Evolutionary conservation across 2,888 invertebrate species (phyloP), one percentile per base, ranked within the genome.

Genomic region (Eristalis tenax): DNA sequence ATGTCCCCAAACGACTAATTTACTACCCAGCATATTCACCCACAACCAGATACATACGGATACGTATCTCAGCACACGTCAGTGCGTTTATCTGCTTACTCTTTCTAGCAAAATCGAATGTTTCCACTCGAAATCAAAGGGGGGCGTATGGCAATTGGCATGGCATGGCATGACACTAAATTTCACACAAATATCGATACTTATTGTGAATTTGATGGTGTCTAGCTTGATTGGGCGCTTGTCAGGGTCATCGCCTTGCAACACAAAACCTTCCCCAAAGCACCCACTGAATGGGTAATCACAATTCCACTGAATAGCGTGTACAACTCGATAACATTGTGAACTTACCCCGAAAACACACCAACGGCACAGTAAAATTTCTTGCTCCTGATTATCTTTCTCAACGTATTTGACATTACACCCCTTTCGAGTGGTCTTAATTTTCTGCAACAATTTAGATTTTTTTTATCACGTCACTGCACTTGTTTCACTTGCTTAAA

Each of bases 21-120:
- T 11, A 57, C 22, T 4, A 22, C 3, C 4, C 32, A 13, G 13
- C 23, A 59, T 38, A 38, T 32, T 59, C 26, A 5, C 43, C 43
- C 43, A 4, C 43, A 43, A 23, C 11, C 2, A 22, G 59, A 18
- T 5, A 3, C 18, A 11, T 6, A 22, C n/a, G 11, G 64, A 56
- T 57, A 71, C 70, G 88, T 85, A 88, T 81, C 85, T 88, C 65
- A 66, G 61, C n/a, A 82, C 57, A 70, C 78, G 83, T 76, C 75
- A 83, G 15, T 81, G 15, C 13, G 13, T 23, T 38, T 50, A 35
- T 84, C 38, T 26, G 35, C 90, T 89, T 88, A 90, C 92, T 91
- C 91, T 85, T 89, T 92, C 90, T 89, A 75, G 63, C 91, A 91
- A 91, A 92, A 92, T 92, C 92, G 90, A 90, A 92, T 90, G 92